Conservation (phyloP, 2,797 vertebrate species). For the Peromyscus nudipes region DNA sequence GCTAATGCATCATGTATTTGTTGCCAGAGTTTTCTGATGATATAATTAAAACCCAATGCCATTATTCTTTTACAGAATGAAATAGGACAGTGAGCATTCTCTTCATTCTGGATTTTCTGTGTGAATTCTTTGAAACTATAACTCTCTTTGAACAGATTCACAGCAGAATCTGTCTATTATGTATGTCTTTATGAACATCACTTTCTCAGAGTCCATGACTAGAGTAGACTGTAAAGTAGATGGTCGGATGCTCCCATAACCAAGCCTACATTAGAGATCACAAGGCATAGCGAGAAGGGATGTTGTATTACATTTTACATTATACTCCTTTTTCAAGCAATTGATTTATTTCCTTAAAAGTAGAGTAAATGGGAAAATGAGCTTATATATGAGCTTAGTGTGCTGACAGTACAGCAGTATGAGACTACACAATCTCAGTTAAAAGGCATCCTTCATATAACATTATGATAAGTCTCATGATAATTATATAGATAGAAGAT, state of each 20-base stretch:
- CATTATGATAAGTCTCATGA: background rate
- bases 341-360: constrained; percentile 35
- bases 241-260: background rate
- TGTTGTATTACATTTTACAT: background rate
- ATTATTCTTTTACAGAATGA: background rate
- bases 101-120: background rate
- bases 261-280: background rate
- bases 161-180: background rate
- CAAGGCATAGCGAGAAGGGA: background rate
- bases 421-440: background rate
- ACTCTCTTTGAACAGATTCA: background rate
- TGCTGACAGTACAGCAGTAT: background rate
- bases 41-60: background rate
- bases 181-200: background rate
- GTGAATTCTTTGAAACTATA: background rate
- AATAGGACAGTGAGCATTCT: background rate
- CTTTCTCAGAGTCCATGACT: background rate
- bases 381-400: background rate
- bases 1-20: background rate
- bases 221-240: background rate
- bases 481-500: background rate
- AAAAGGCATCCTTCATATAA: background rate
- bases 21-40: background rate
- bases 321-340: background rate
- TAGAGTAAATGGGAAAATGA: background rate